Evolutionary conservation across 2,797 vertebrate species (phyloP), one percentile per base, ranked within the genome.

Genomic region (Lagodon rhomboides): DNA sequence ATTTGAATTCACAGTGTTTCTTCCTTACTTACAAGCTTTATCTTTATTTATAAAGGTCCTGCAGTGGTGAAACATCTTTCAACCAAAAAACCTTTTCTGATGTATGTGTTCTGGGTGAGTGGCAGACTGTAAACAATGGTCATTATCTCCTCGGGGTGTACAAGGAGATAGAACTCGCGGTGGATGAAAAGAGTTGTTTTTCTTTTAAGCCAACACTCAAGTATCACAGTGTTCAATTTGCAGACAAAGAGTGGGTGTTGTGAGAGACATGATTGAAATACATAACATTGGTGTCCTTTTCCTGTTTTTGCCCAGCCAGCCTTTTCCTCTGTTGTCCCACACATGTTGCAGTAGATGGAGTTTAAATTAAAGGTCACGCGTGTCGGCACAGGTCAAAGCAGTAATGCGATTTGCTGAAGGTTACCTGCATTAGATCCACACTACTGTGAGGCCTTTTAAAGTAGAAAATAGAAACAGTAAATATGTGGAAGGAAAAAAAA

Each of bases 361-460:
- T 77, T 82, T 53, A 73, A 64, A 68, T 61, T 51, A 90, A 93
- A 94, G 88, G 92, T 91, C 89, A 87, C 79, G 77, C 23, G 70
- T 80, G 69, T 53, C 72, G 72, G 80, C 61, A 75, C 60, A 64
- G 68, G 62, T 59, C 67, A 80, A 65, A 68, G 46, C 44, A 68
- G 34, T 89, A 93, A 92, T 85, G 79, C 77, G 85, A 78, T 88
- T 67, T 84, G 67, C 72, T 82, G 82, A 92, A 89, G 90, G 91
- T 91, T 81, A 91, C 70, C 70, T 82, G 80, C 67, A 83, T 87
- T 84, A 84, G 58, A 75, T 79, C 64, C 65, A 82, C 82, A 86
- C 12, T 49, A 74, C 41, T 55, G 25, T 47, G 51, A 67, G 56
- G 54, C 70, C 53, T 68, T 77, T 80, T 64, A 17, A 0, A 51